These are phyloP conservation scores for Ormia ochracea DNA, from an alignment of 2,888 invertebrate species.

Conservation along the genomic window DNA sequence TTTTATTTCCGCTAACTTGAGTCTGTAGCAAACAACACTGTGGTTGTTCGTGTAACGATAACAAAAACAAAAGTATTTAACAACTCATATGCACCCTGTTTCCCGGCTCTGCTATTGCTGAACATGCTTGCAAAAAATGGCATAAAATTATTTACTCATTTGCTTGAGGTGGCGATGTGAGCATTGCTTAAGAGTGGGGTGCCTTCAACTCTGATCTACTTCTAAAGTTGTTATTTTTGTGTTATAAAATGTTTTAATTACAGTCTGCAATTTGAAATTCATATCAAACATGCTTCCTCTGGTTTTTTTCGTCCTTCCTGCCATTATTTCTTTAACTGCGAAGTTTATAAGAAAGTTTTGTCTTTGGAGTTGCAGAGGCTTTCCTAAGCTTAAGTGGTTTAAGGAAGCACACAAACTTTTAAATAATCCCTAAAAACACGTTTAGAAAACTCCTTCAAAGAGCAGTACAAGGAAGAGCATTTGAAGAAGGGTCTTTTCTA, in stretches of 20 bases:
- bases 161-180: neutral
- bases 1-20: constrained; percentile 47
- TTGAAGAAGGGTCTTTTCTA: no score
- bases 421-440: neutral
- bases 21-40: constrained; percentile 25
- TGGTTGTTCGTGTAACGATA: constrained; percentile 15
- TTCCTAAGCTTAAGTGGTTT: neutral
- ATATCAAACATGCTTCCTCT: constrained; percentile 41
- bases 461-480: no score
- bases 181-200: constrained; percentile 29
- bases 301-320: constrained; percentile 22
- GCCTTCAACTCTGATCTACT: neutral
- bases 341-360: neutral
- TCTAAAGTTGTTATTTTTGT: neutral
- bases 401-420: neutral
- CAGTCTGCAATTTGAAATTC: constrained; percentile 49
- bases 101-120: neutral
- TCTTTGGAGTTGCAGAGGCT: neutral
- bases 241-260: constrained; percentile 23
- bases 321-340: neutral
- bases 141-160: constrained; percentile 45
- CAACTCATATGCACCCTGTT: neutral
- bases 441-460: neutral
- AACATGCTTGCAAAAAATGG: constrained; percentile 34
- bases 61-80: constrained; percentile 20